A percentile compares a stretch with the other conserved stretches of the same genome.
phyloP scores from a whole-genome alignment of 2,797 vertebrate genomes.

The Coregonus ussuriensis region DNA sequence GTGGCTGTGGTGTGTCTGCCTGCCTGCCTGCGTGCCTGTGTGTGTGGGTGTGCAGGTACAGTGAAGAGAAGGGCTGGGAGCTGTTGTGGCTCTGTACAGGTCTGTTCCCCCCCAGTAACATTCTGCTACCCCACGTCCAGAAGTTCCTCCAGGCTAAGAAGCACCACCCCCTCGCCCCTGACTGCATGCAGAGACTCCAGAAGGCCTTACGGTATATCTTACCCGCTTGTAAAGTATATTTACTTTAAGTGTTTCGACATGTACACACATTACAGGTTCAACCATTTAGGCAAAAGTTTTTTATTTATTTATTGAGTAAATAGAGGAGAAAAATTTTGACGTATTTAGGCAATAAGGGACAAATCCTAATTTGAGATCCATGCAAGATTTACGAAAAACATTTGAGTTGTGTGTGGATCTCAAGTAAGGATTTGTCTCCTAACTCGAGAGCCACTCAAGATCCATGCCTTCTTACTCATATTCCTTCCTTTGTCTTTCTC shows the following conservation, averaged over 20 bases:
- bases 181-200: constrained; percentile 96
- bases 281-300: too few relatives aligned
- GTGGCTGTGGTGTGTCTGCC: background rate
- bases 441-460: background rate
- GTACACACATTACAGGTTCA: too few relatives aligned
- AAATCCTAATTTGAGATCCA: background rate
- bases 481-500: background rate
- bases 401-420: too few relatives aligned
- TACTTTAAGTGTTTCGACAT: background rate
- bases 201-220: constrained; percentile 86
- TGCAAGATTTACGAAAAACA: too few relatives aligned
- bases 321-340: background rate
- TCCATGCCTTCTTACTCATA: background rate
- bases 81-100: constrained; percentile 94
- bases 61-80: constrained; percentile 98
- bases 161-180: constrained; percentile 84
- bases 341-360: background rate
- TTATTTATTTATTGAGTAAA: background rate
- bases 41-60: constrained; percentile 78
- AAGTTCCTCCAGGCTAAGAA: constrained; percentile 93
- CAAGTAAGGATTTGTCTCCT: too few relatives aligned
- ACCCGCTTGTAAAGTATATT: background rate
- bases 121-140: constrained; percentile 92
- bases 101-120: constrained; percentile 92
- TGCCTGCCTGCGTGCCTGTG: constrained; percentile 9